Evolutionary conservation across 37 sponge, comb jelly and placozoan genomes (phyloP).

Genomic region (Beroe forskalii): DNA sequence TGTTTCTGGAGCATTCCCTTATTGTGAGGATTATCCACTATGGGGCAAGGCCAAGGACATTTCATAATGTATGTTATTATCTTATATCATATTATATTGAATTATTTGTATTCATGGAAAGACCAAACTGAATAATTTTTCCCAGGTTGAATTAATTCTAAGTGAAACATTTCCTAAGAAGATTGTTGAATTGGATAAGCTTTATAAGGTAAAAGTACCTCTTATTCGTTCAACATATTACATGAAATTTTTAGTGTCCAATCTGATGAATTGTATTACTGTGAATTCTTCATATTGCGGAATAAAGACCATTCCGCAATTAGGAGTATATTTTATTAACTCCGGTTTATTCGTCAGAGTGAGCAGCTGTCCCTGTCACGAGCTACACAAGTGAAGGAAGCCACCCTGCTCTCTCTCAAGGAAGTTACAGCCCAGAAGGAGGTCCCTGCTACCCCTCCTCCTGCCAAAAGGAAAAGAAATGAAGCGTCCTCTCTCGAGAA

Average conservation of each 20-base stretch:
- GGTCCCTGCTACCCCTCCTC: not conserved
- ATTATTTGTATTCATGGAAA: too few species aligned
- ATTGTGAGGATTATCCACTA: too few species aligned
- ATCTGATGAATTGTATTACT: not conserved
- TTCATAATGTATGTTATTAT: too few species aligned
- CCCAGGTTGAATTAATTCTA: slow-evolving; percentile 24
- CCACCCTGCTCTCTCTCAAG: not conserved
- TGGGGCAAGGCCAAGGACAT: too few species aligned
- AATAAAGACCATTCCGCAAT: too few species aligned
- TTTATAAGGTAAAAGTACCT: slow-evolving; percentile 7
- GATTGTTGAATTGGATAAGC: slow-evolving; percentile 24
- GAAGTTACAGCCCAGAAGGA: slow-evolving; percentile 28
- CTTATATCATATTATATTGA: too few species aligned
- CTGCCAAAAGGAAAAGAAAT: slow-evolving; percentile 58
- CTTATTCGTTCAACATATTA: not conserved
- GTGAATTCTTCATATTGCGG: too few species aligned
- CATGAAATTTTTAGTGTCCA: not conserved
- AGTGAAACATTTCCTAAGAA: slow-evolving; percentile 39
- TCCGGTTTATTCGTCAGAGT: too few species aligned
- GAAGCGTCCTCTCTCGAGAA: slow-evolving; percentile 11
- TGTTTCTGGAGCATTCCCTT: not conserved
- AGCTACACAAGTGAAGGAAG: slow-evolving; percentile 16
- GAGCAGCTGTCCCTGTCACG: slow-evolving; percentile 16
- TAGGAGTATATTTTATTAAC: too few species aligned
- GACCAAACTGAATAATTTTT: too few species aligned